phyloP scores from a whole-genome alignment of 1,140 invertebrate species.

The Stenopsyche tienmushanensis region DNA sequence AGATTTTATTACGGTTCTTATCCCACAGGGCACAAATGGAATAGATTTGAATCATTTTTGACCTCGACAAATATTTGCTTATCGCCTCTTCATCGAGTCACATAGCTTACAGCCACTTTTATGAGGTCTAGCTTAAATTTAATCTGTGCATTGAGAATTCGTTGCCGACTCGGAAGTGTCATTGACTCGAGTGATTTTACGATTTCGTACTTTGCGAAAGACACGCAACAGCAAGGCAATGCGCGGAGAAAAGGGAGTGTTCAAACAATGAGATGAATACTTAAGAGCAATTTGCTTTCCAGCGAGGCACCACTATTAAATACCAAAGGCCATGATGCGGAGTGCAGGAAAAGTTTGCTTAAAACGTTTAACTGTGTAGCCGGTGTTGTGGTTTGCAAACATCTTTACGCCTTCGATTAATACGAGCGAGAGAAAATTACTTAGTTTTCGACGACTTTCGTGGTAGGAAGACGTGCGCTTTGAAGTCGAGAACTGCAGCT shows the following conservation, averaged over 20 bases:
- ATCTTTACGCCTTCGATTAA: not conserved
- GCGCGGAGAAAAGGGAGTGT: constrained; percentile 20
- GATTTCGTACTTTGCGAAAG: not conserved
- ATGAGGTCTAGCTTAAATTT: no score
- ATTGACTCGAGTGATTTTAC: not conserved
- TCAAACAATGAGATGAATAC: constrained; percentile 25
- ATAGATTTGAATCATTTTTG: no score
- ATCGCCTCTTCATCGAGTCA: no score
- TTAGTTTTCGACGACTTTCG: no score
- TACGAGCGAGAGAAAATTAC: not conserved
- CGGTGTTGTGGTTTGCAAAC: not conserved
- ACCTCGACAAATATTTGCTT: no score
- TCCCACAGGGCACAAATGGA: no score
- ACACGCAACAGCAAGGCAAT: constrained; percentile 1
- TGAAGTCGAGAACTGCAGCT: no score
- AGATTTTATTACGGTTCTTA: no score
- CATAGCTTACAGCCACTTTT: no score
- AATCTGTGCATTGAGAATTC: no score
- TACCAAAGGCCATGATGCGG: constrained; percentile 12
- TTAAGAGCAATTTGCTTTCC: constrained; percentile 11
- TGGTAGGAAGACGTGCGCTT: no score
- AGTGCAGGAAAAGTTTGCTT: not conserved
- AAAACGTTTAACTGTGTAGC: constrained; percentile 13
- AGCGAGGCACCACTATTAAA: constrained; percentile 8
- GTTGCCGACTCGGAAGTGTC: not conserved